Evolutionary conservation across 2,888 invertebrate genomes (phyloP).

Genomic region (Drosophila leonis): DNA sequence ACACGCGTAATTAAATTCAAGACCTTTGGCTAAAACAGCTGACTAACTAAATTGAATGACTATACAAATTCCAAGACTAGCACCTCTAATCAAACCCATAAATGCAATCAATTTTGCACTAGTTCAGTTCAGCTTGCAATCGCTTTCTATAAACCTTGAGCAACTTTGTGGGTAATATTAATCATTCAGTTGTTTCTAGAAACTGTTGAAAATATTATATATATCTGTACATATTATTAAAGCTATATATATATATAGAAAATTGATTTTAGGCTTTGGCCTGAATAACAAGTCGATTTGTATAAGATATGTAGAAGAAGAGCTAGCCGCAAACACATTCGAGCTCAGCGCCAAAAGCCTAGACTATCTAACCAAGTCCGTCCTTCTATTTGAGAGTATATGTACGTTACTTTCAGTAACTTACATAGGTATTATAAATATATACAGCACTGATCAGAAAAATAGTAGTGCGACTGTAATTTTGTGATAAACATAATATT

Average conservation of each 20-base stretch:
- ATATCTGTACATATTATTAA: background rate
- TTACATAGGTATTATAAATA: background rate
- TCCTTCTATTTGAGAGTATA: background rate
- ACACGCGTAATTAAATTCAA: constrained; percentile 31
- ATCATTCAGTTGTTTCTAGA: background rate
- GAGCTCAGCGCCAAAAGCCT: background rate
- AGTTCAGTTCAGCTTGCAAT: constrained; percentile 14
- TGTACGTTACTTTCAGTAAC: background rate
- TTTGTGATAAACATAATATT: no score
- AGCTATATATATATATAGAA: background rate
- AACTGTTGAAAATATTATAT: background rate
- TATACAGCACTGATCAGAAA: no score
- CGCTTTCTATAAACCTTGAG: constrained; percentile 23
- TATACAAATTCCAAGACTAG: constrained; percentile 22
- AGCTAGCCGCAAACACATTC: background rate
- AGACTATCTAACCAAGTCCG: background rate
- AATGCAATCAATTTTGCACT: constrained; percentile 21
- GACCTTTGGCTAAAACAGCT: constrained; percentile 34
- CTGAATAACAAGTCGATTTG: background rate
- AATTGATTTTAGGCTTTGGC: background rate
- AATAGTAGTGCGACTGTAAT: no score
- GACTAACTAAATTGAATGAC: constrained; percentile 46
- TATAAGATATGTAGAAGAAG: background rate
- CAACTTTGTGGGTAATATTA: constrained; percentile 1
- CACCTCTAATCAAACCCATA: constrained; percentile 35